phyloP scores from a whole-genome alignment of 2,888 invertebrate genomes.

The Habroteleia sp. region DNA sequence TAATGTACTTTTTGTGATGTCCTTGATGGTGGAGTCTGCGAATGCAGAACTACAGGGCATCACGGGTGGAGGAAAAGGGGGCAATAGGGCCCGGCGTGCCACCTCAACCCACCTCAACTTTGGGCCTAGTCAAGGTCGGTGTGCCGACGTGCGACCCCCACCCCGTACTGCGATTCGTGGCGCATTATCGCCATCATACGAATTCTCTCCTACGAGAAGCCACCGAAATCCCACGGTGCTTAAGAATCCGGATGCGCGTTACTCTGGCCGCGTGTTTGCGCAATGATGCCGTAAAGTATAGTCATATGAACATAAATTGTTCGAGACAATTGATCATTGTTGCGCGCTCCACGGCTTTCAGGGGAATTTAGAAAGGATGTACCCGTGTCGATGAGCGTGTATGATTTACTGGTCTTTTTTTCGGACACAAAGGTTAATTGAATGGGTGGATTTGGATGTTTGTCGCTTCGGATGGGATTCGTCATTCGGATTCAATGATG shows the following conservation, averaged over 20 bases:
- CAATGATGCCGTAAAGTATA: conserved; percentile 35
- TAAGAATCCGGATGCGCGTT: conserved; percentile 54
- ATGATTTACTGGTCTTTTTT: conserved; percentile 46
- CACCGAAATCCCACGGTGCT: conserved; percentile 62
- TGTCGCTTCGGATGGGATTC: conserved; percentile 10
- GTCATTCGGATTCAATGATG: conserved; percentile 8
- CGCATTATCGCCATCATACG: conserved; percentile 76
- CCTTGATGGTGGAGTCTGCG: conserved; percentile 81
- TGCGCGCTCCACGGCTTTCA: conserved; percentile 15
- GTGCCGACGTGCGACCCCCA: conserved; percentile 69
- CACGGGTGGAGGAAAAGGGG: conserved; percentile 65
- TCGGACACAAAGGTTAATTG: conserved; percentile 51
- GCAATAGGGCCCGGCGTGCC: conserved; percentile 69
- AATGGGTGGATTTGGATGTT: conserved; percentile 39
- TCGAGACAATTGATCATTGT: conserved; percentile 63
- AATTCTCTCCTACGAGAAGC: conserved; percentile 66
- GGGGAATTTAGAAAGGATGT: conserved; percentile 59
- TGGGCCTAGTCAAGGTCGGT: conserved; percentile 80
- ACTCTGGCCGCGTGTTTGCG: conserved; percentile 38
- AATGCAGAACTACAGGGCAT: conserved; percentile 80
- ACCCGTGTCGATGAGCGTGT: conserved; percentile 3
- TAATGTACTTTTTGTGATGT: conserved; percentile 81
- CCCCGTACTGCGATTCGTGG: conserved; percentile 56
- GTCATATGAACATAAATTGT: conserved; percentile 40
- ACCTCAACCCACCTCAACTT: conserved; percentile 79